phyloP scores from a whole-genome alignment of 2,113 vertebrate genomes.

The Larimichthys polyactis region DNA sequence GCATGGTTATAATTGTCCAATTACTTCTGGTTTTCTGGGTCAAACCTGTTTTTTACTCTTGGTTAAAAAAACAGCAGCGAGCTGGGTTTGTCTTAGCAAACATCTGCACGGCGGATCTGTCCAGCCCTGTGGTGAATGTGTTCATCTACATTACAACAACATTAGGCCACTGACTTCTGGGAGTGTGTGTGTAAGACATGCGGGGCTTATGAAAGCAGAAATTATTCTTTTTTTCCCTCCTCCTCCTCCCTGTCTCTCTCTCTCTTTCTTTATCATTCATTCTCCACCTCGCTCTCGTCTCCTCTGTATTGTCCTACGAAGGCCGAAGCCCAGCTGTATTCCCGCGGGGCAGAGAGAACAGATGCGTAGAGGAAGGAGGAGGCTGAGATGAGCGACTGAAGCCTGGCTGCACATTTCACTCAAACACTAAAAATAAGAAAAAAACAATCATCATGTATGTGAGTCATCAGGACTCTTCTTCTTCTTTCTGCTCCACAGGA shows the following conservation, averaged over 20 bases:
- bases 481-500: conserved; percentile 21
- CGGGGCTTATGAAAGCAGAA: conserved; percentile 73
- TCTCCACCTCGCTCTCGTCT: conserved; percentile 6
- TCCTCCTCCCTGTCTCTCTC: conserved; percentile 11
- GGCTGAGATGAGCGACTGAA: conserved; percentile 49
- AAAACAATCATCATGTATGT: conserved; percentile 26
- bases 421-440: conserved; percentile 24
- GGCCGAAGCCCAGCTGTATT: conserved; percentile 81
- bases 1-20: conserved; percentile 24
- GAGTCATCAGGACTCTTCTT: conserved; percentile 37
- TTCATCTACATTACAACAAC: conserved; percentile 39
- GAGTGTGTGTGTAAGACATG: conserved; percentile 51
- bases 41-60: conserved; percentile 10
- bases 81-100: conserved; percentile 20
- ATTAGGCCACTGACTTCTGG: conserved; percentile 41
- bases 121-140: background rate
- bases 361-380: conserved; percentile 77
- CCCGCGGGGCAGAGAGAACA: conserved; percentile 77
- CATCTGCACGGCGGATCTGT: conserved; percentile 40
- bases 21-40: conserved; percentile 46
- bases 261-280: conserved; percentile 22
- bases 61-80: conserved; percentile 25
- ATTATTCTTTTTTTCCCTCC: conserved; percentile 38
- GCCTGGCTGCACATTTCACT: conserved; percentile 52
- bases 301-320: conserved; percentile 74